Conservation (phyloP, 2,797 vertebrate species). For the Phoebastria nigripes region DNA sequence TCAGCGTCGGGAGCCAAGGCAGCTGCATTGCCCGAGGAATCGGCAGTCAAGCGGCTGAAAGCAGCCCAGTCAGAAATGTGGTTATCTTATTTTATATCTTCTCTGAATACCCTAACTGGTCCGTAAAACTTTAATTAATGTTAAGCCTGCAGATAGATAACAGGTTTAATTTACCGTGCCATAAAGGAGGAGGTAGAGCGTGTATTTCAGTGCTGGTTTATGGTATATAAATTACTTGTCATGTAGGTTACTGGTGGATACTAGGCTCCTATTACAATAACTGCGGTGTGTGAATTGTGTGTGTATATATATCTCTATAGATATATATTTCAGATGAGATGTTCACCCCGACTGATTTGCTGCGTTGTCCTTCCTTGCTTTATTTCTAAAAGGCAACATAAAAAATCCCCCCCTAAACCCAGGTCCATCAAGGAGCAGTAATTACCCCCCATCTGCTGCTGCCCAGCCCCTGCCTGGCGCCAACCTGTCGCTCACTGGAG, state of each 20-base stretch:
- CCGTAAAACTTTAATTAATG: constrained; percentile 38
- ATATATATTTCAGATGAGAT: neutral
- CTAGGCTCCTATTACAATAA: neutral
- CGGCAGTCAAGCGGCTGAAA: neutral
- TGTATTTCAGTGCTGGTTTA: constrained; percentile 25
- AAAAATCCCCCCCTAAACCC: neutral
- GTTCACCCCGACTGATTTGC: neutral
- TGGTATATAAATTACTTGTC: constrained; percentile 47
- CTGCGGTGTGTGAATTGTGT: neutral
- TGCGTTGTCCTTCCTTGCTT: constrained; percentile 7
- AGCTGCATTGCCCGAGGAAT: neutral
- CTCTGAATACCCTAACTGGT: neutral
- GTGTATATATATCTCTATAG: neutral
- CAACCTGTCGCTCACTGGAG: neutral
- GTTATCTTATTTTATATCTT: neutral
- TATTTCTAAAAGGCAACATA: constrained; percentile 15
- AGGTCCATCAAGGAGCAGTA: neutral
- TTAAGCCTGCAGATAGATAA: constrained; percentile 30
- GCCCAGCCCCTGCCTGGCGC: neutral
- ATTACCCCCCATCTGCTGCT: neutral
- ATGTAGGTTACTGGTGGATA: neutral
- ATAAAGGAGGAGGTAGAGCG: constrained; percentile 10
- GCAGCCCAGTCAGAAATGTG: neutral
- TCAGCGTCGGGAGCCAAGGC: neutral
- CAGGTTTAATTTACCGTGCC: constrained; percentile 39